These are phyloP conservation scores for Sylvia atricapilla DNA, from an alignment of 2,113 vertebrate species.

Conservation along the genomic window DNA sequence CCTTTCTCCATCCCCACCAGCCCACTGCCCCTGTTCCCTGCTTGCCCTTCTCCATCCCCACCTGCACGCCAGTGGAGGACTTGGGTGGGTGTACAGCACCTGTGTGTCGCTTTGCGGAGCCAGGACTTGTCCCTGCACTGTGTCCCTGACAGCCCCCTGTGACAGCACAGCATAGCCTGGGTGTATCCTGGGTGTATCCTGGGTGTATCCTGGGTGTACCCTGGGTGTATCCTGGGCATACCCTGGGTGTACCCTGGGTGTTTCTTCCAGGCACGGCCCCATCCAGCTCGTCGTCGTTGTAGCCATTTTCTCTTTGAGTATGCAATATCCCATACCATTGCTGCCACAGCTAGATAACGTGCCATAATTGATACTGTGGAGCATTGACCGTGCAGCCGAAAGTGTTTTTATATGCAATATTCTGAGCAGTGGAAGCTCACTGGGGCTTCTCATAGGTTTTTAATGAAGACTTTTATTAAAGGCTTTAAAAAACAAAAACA, in stretches of 20 bases:
- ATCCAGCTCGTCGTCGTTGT: conserved; percentile 22
- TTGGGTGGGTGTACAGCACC: neutral
- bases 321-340: conserved; percentile 70
- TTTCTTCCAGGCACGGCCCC: neutral
- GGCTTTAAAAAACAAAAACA: conserved; percentile 47
- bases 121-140: neutral
- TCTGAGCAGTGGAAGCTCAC: conserved; percentile 67
- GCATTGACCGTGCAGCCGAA: conserved; percentile 53
- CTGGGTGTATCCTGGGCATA: neutral
- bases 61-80: fast-evolving
- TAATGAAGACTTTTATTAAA: conserved; percentile 70
- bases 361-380: conserved; percentile 65
- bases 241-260: neutral
- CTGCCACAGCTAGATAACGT: conserved; percentile 62
- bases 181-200: neutral
- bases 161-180: fast-evolving
- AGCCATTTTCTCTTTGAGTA: conserved; percentile 63
- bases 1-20: neutral
- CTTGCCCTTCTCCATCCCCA: neutral
- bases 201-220: neutral
- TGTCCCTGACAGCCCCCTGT: neutral
- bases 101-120: neutral
- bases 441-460: conserved; percentile 68
- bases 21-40: neutral
- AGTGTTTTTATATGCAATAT: conserved; percentile 83